Conservation (phyloP, 2,797 vertebrate species). For the Stomatorhinus walkeri region DNA sequence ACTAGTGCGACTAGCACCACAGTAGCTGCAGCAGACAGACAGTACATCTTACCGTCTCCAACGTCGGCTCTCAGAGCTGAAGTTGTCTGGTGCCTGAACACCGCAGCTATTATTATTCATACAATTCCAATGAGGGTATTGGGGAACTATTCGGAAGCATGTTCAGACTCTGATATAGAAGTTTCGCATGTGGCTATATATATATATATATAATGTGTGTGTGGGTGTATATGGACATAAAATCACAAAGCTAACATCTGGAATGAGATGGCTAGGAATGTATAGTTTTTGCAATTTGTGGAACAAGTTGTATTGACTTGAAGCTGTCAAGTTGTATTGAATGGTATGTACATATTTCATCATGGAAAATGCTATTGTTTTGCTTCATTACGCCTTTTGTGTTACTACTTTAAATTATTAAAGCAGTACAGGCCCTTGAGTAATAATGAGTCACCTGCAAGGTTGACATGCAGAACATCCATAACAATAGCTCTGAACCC, state of each 20-base stretch:
- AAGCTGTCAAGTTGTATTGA: not conserved
- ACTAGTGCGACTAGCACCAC: too few relatives aligned
- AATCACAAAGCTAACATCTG: not conserved
- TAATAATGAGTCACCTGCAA: not conserved
- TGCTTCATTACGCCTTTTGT: not conserved
- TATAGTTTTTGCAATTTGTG: not conserved
- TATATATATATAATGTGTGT: too few relatives aligned
- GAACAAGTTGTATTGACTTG: too few relatives aligned
- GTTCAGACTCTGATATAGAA: too few relatives aligned
- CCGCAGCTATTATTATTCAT: too few relatives aligned
- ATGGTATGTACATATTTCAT: not conserved
- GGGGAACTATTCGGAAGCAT: too few relatives aligned
- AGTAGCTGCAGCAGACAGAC: too few relatives aligned
- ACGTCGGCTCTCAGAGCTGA: too few relatives aligned
- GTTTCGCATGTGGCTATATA: too few relatives aligned
- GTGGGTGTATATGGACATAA: not conserved
- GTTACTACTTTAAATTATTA: not conserved
- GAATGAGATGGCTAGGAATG: not conserved
- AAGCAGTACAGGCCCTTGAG: not conserved
- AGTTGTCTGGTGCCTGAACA: too few relatives aligned
- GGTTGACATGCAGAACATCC: not conserved
- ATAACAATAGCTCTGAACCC: not conserved
- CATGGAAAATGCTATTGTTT: not conserved
- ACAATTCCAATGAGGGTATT: too few relatives aligned
- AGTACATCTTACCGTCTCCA: too few relatives aligned